Conservation (phyloP, 2,797 vertebrate species). For the Cichlasoma orientale region DNA sequence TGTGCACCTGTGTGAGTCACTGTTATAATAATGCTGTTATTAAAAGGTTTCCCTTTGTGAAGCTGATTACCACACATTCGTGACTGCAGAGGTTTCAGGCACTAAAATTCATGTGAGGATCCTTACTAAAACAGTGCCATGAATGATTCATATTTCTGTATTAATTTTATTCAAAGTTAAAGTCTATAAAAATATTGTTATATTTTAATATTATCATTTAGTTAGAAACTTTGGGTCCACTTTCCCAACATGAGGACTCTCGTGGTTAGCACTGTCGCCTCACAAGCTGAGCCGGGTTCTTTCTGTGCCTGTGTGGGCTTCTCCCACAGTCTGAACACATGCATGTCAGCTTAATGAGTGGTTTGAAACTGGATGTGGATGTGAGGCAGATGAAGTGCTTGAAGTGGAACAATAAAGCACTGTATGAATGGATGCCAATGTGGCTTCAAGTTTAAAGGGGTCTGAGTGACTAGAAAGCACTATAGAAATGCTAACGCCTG, state of each 20-base stretch:
- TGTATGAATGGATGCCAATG: neutral
- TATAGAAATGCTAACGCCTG: neutral
- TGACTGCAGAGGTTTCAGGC: neutral
- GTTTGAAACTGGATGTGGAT: neutral
- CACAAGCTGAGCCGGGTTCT: too few relatives aligned
- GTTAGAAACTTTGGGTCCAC: too few relatives aligned
- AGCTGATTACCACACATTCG: neutral
- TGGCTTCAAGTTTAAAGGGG: neutral
- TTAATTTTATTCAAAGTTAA: too few relatives aligned
- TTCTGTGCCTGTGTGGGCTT: too few relatives aligned
- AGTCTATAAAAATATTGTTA: neutral
- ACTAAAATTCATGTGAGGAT: too few relatives aligned
- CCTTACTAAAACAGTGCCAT: neutral
- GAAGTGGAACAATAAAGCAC: neutral
- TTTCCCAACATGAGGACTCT: too few relatives aligned
- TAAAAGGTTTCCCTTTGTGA: too few relatives aligned
- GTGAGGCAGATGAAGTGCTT: neutral
- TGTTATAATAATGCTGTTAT: neutral
- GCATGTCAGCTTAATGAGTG: neutral
- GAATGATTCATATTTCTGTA: neutral
- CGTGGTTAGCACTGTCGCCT: too few relatives aligned
- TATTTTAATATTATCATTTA: neutral
- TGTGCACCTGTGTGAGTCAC: neutral
- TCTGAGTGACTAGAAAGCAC: neutral
- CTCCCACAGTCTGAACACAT: too few relatives aligned